These are phyloP conservation scores for Oxycera nigricornis DNA, from an alignment of 2,888 invertebrate species.

Conservation along the genomic window DNA sequence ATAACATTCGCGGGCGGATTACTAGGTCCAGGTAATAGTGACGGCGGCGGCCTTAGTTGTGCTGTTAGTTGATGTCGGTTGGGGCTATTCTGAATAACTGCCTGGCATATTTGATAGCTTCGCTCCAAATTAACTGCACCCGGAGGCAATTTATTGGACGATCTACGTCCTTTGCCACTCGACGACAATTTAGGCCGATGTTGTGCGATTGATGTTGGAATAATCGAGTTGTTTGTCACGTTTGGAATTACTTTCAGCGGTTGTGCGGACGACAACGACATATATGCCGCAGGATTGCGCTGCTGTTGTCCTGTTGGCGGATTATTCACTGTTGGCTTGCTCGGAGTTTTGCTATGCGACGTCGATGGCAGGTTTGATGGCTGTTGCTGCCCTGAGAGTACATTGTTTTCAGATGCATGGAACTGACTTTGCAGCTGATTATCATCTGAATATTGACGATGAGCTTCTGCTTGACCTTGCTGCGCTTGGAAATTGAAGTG, in stretches of 20 bases:
- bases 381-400: slow-evolving; percentile 23
- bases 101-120: slow-evolving; percentile 93
- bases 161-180: slow-evolving; percentile 60
- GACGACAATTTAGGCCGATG: slow-evolving; percentile 59
- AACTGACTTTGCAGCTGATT: slow-evolving; percentile 21
- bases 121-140: slow-evolving; percentile 92
- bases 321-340: neutral
- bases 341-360: neutral
- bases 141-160: slow-evolving; percentile 79
- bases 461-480: neutral
- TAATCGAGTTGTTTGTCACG: slow-evolving; percentile 58
- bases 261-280: slow-evolving; percentile 64
- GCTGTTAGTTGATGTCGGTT: slow-evolving; percentile 86
- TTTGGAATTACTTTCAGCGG: slow-evolving; percentile 61
- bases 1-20: neutral
- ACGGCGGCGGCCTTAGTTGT: slow-evolving; percentile 87
- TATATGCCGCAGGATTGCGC: slow-evolving; percentile 58
- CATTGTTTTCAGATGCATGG: slow-evolving; percentile 24
- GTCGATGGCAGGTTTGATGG: neutral
- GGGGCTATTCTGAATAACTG: slow-evolving; percentile 92
- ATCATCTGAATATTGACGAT: slow-evolving; percentile 10
- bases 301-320: neutral
- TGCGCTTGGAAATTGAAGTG: neutral
- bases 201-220: slow-evolving; percentile 60
- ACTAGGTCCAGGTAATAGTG: slow-evolving; percentile 65